phyloP scores from a whole-genome alignment of 2,888 invertebrate genomes.

The Ophonus ardosiacus region DNA sequence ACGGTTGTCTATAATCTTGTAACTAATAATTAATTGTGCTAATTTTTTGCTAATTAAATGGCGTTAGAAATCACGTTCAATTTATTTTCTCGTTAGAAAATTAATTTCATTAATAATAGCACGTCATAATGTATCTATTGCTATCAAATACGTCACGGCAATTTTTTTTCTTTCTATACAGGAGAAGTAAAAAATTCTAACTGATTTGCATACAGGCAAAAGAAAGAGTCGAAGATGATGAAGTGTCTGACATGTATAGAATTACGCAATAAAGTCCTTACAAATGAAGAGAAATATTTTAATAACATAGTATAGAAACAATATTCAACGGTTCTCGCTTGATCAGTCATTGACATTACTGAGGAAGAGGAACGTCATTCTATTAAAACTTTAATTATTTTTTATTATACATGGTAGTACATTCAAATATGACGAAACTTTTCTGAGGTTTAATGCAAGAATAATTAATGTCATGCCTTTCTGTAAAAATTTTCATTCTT shows the following conservation, averaged over 20 bases:
- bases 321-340: slow-evolving; percentile 53
- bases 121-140: neutral
- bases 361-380: neutral
- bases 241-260: slow-evolving; percentile 4
- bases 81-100: slow-evolving; percentile 12
- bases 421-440: no score
- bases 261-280: slow-evolving; percentile 22
- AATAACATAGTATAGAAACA: slow-evolving; percentile 32
- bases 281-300: slow-evolving; percentile 38
- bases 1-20: neutral
- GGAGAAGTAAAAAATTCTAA: neutral
- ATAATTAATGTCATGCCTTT: no score
- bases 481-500: no score
- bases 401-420: neutral
- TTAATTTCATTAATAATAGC: slow-evolving; percentile 15
- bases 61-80: neutral
- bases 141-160: neutral
- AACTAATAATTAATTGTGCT: neutral
- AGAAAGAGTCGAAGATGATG: neutral
- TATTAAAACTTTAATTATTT: neutral
- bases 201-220: slow-evolving; percentile 18
- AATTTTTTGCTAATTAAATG: neutral
- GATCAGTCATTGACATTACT: slow-evolving; percentile 53
- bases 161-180: neutral
- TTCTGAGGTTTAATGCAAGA: no score